Evolutionary conservation across 64 coral and sea anemone genomes (phyloP), one percentile per base, ranked within the genome.

Genomic region (Pocillopora damicornis): DNA sequence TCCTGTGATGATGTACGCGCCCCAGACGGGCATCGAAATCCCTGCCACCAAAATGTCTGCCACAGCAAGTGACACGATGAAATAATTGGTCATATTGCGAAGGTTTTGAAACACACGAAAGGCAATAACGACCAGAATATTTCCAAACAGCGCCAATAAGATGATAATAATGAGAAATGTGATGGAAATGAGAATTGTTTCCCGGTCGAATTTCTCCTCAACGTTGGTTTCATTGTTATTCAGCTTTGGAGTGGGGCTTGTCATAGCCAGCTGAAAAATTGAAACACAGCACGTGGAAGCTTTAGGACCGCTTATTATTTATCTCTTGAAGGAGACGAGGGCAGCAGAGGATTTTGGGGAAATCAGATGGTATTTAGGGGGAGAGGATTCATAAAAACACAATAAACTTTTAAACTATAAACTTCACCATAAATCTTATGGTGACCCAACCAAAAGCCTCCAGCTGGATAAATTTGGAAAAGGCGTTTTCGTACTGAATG

Each of bases 31-130:
- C 95, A 98, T 98, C 2, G 95, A 98, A 10, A 94, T 58, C 18
- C 89, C 61, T 2, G 92, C 93, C 9, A 98, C 93, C 15, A 98
- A 83, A 76, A 98, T 94, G 69, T 98, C 95, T 71, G 92, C 90
- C 2, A 94, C 86, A 9, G 95, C 95, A 10, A 98, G 87, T 15
- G 95, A 98, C 26, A 98, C 92, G 26, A 98, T 92, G 58, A 98
- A 98, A 74, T 94, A 98, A 83, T 94, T 95, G 11, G 96, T 98
- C n/a, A 98, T 88, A 56, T 64, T 98, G 2, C 96, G 93, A 25
- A 98, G 87, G 51, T 92, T 98, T 11, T 86, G 83, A 65, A 95
- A 98, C 20, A 79, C 73, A 35, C 76, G 62, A 75, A 98, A 98
- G n/a, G 96, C 96, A 59, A 79, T 81, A 18, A 98, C 56, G 1